Base-by-base conservation (phyloP, 2,797 vertebrate genomes). In the Atherinosoma microstoma region DNA sequence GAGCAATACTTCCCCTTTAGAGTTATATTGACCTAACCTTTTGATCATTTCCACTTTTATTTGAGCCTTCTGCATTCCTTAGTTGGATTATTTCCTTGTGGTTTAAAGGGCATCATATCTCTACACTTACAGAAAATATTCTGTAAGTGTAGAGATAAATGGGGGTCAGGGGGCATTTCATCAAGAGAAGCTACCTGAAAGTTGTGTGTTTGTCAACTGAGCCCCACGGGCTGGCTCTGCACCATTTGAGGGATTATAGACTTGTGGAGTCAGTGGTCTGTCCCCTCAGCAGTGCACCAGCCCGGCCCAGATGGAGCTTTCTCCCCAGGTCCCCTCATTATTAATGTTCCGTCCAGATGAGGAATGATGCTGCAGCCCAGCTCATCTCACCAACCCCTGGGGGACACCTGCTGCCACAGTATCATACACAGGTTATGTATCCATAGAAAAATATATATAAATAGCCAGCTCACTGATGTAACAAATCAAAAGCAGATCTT, bases 261-360 rank as follows among this genome's bases (percentile, higher is more conserved):
- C 92, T 89, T 92, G 91, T 91, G 83, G 89, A 94, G 91, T 95
- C 95, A 95, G 91, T 84, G 93, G 84, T 85, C 93, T 87, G 92
- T 94, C 91, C 91, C 87, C 92, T 87, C 93, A 91, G 91, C 89
- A 53, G 63, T 45, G 59, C 83, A 84, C 70, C 57, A 60, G 78
- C 77, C 82, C 86, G 83, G 91, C 93, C 93, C 95, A 96, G 93
- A 96, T 96, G 95, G 95, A 93, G 92, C 91, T 92, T 89, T 85
- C 92, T 96, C 94, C 94, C 92, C 93, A 84, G 94, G 92, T 93
- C 93, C 87, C 67, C 65, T 4, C 51, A 76, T 96, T 97, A 96
- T 96, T 97, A 97, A 97, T 96, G 95, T 87, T 82, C 93, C 96
- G 90, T 96, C 95, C 92, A 83, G 92, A 94, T 96, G 95, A 97